phyloP scores from a whole-genome alignment of 1,140 invertebrate species.

The Chironomus striatipennis region DNA sequence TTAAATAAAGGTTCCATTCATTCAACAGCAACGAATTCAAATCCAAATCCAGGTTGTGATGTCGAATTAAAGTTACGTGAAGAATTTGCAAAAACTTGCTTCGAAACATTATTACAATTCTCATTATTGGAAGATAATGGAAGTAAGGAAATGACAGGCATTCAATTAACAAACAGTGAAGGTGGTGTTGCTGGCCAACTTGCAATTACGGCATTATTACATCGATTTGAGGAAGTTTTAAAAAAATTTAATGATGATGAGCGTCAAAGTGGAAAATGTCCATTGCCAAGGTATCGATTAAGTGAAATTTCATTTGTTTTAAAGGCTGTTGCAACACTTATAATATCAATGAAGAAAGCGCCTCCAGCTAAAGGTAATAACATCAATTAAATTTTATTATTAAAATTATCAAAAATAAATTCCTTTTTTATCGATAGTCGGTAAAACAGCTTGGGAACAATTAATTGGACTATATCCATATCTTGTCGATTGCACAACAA shows the following conservation, averaged over 20 bases:
- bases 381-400: conserved; percentile 26
- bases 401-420: conserved; percentile 25
- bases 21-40: conserved; percentile 62
- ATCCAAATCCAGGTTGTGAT: conserved; percentile 62
- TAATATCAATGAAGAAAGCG: conserved; percentile 86
- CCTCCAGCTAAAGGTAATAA: conserved; percentile 68
- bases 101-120: conserved; percentile 92
- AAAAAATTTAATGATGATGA: conserved; percentile 80
- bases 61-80: conserved; percentile 76
- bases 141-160: conserved; percentile 32
- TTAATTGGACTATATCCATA: conserved; percentile 83
- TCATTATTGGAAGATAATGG: conserved; percentile 61
- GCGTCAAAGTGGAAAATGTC: conserved; percentile 79
- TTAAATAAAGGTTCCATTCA: conserved; percentile 92
- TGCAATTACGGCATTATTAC: conserved; percentile 82
- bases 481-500: conserved; percentile 80
- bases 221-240: conserved; percentile 88
- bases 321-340: conserved; percentile 86
- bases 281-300: conserved; percentile 82
- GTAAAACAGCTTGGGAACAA: conserved; percentile 83
- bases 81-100: conserved; percentile 93
- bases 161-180: conserved; percentile 40
- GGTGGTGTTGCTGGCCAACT: conserved; percentile 66
- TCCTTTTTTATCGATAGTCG: conserved; percentile 51
- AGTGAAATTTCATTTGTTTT: conserved; percentile 96